Evolutionary conservation across 2,797 vertebrate species (phyloP).

Genomic region (Pseudotriccus pelzelni): DNA sequence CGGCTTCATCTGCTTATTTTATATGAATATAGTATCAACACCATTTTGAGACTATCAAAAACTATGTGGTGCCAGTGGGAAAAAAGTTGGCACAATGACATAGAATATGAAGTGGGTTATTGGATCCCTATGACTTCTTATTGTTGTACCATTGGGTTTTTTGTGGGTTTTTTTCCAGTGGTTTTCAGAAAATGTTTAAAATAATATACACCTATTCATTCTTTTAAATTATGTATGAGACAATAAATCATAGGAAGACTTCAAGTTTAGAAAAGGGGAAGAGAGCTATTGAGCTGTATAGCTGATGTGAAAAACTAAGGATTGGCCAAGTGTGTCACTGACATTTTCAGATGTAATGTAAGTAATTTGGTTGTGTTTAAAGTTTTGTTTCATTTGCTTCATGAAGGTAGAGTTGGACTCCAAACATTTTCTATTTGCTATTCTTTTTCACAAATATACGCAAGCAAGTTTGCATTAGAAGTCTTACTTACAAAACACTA

Average conservation of each 20-base stretch:
- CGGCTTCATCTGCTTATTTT: neutral
- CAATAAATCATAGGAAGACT: neutral
- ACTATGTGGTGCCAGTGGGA: neutral
- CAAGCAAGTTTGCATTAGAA: neutral
- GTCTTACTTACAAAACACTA: neutral
- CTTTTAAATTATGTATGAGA: neutral
- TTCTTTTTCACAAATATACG: neutral
- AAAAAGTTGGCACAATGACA: neutral
- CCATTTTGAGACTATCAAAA: neutral
- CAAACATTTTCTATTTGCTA: neutral
- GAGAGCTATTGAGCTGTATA: neutral
- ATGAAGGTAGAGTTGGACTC: neutral
- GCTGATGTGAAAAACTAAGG: neutral
- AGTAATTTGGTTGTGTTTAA: neutral
- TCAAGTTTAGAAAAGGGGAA: neutral
- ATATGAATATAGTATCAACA: neutral
- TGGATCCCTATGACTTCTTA: neutral
- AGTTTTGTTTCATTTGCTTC: neutral
- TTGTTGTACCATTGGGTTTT: neutral
- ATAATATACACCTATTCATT: neutral
- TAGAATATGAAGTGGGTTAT: neutral
- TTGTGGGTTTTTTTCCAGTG: neutral
- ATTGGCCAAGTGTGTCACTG: neutral
- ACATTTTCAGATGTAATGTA: neutral
- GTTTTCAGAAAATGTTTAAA: neutral